These are phyloP conservation scores for Rhinophrynus dorsalis DNA, from an alignment of 2,797 vertebrate genomes.

Conservation along the genomic window DNA sequence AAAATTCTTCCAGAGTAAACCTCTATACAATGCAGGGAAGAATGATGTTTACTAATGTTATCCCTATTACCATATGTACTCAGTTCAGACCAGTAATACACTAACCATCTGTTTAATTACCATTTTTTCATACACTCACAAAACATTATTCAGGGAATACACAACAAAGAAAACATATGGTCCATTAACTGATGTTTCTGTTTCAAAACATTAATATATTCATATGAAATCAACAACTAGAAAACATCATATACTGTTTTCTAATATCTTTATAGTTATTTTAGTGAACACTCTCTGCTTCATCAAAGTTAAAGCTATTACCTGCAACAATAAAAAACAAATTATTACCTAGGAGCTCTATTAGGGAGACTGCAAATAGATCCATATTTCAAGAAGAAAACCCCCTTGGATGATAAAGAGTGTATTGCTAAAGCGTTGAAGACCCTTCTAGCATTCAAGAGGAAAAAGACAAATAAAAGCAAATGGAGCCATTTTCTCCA, in stretches of 20 bases:
- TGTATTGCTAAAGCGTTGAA: too few relatives aligned
- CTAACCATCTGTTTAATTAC: neutral
- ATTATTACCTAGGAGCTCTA: neutral
- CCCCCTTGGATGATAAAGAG: too few relatives aligned
- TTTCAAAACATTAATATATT: neutral
- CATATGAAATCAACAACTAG: neutral
- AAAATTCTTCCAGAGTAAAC: too few relatives aligned
- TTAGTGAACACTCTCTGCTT: neutral
- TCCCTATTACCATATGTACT: neutral
- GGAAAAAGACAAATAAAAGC: neutral
- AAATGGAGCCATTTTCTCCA: neutral
- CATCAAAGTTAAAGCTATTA: conserved; percentile 11
- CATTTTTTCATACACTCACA: neutral
- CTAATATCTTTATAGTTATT: neutral
- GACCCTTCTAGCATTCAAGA: too few relatives aligned
- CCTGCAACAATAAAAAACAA: conserved; percentile 14
- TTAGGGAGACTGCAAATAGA: neutral
- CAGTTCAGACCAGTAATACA: neutral
- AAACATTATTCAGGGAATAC: neutral
- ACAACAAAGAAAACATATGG: neutral
- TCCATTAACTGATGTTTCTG: neutral
- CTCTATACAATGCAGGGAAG: too few relatives aligned
- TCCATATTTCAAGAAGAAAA: conserved; percentile 8
- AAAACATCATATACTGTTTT: neutral
- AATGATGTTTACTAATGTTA: neutral